phyloP scores from a whole-genome alignment of 2,113 vertebrate genomes.

The Atlantisia rogersi region DNA sequence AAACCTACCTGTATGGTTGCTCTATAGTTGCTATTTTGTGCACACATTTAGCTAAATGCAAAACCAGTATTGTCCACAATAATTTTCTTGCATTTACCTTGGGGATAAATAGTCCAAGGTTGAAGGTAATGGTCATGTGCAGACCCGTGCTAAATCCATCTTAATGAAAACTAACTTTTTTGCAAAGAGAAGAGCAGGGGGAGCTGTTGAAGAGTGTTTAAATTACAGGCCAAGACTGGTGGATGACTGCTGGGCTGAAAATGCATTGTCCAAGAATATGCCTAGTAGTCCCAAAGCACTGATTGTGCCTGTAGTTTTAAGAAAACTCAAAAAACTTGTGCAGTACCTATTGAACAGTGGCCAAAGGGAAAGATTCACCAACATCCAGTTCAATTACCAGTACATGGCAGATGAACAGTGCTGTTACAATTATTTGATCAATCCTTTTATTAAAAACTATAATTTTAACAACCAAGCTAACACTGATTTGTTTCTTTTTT shows the following conservation, averaged over 20 bases:
- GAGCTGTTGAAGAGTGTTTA: not conserved
- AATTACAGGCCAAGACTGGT: not conserved
- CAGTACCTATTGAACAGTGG: fast-evolving
- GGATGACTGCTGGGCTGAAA: not conserved
- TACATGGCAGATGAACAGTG: not conserved
- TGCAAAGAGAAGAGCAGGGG: not conserved
- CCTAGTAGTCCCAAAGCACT: not conserved
- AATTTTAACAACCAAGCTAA: not conserved
- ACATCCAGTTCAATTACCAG: not conserved
- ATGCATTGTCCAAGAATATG: not conserved
- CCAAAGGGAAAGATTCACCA: not conserved
- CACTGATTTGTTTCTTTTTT: not conserved
- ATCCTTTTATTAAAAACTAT: not conserved
- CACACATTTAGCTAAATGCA: not conserved
- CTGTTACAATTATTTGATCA: not conserved
- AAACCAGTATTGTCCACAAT: not conserved
- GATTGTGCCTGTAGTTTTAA: not conserved
- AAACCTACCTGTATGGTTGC: not conserved
- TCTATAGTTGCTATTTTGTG: not conserved
- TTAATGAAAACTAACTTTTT: not conserved
- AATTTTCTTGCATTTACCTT: not conserved
- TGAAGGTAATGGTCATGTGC: not conserved
- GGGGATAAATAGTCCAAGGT: not conserved
- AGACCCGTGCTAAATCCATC: not conserved
- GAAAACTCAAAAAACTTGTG: not conserved